Evolutionary conservation across 2,888 invertebrate genomes (phyloP).

Genomic region (Nomada fucata): DNA sequence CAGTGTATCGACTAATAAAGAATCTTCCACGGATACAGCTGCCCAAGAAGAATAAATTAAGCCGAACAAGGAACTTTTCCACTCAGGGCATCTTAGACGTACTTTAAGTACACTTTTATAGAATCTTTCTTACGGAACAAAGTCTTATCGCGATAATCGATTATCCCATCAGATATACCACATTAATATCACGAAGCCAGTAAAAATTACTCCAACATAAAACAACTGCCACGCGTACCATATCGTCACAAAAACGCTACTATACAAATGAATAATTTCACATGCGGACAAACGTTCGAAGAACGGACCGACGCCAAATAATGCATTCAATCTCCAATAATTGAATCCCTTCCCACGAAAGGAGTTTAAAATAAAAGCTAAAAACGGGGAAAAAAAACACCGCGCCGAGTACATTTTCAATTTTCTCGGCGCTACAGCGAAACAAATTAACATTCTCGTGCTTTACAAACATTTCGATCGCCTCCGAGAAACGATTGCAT

Average conservation of each 20-base stretch:
- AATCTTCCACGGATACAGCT: constrained; percentile 6
- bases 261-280: background rate
- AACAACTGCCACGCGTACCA: background rate
- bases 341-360: too few relatives aligned
- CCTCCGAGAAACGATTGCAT: constrained; percentile 2
- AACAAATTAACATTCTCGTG: background rate
- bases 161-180: background rate
- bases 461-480: background rate
- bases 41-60: constrained; percentile 7
- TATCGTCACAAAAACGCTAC: background rate
- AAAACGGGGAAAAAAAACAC: too few relatives aligned
- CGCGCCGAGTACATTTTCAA: background rate
- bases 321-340: too few relatives aligned
- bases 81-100: background rate
- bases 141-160: background rate
- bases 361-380: too few relatives aligned
- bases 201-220: background rate
- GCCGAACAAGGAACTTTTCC: background rate
- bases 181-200: background rate
- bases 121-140: background rate
- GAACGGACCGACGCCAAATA: too few relatives aligned
- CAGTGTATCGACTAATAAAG: constrained; percentile 10
- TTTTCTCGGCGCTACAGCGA: too few relatives aligned
- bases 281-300: too few relatives aligned
- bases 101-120: background rate